Conservation (phyloP, 2,797 vertebrate species). For the Tragelaphus oryx region DNA sequence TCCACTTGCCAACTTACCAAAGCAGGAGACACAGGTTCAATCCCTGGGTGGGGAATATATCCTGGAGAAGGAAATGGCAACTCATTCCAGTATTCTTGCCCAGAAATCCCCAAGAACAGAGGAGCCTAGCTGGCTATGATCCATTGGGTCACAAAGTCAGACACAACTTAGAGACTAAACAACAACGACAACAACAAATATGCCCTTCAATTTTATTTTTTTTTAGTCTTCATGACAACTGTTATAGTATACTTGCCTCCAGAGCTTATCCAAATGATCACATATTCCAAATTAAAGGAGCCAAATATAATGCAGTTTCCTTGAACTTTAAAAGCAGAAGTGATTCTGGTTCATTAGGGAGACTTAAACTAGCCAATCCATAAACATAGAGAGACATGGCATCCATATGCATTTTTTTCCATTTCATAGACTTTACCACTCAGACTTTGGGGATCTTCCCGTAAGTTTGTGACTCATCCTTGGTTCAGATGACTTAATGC, state of each 20-base stretch:
- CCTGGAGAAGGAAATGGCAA: background rate
- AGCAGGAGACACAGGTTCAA: background rate
- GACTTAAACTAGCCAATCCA: background rate
- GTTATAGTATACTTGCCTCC: background rate
- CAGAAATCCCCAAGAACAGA: background rate
- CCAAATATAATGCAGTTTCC: background rate
- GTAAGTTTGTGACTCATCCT: conserved; percentile 54
- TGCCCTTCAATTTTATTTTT: background rate
- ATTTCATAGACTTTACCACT: conserved; percentile 58
- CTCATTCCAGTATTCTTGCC: background rate
- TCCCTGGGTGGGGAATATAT: background rate
- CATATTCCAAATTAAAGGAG: background rate
- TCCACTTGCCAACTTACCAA: background rate
- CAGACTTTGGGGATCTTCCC: conserved; percentile 44
- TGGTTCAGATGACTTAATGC: conserved; percentile 67
- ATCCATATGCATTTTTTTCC: conserved; percentile 56
- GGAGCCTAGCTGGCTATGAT: background rate
- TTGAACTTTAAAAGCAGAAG: conserved; percentile 3
- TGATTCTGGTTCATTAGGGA: background rate
- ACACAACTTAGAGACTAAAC: background rate
- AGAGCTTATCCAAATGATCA: background rate
- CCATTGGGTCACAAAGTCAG: background rate
- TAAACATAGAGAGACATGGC: conserved; percentile 38
- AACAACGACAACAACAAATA: background rate
- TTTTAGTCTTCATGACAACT: background rate